Evolutionary conservation across 2,797 vertebrate genomes (phyloP).

Genomic region (Stomatorhinus walkeri): DNA sequence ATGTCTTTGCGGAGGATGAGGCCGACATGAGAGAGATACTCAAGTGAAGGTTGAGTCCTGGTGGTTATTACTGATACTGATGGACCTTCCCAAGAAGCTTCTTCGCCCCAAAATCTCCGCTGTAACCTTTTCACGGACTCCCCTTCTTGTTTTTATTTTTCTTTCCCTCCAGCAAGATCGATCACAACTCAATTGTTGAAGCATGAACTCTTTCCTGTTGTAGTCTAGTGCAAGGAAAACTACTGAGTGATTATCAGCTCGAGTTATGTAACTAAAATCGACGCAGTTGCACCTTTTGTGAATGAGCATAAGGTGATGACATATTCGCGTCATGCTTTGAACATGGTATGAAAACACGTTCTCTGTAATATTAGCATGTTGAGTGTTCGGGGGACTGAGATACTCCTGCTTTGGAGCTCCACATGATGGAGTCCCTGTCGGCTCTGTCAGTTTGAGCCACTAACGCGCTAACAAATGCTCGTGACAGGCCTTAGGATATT

Average conservation of each 20-base stretch:
- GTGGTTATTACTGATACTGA: background rate
- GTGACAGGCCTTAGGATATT: conserved; percentile 36
- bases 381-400: background rate
- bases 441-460: background rate
- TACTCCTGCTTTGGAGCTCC: background rate
- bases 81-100: background rate
- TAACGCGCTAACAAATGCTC: conserved; percentile 37
- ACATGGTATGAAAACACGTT: background rate
- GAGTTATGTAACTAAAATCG: background rate
- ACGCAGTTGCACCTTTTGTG: background rate
- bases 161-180: background rate
- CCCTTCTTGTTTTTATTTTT: background rate
- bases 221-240: background rate
- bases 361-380: background rate
- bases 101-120: background rate
- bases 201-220: background rate
- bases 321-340: background rate
- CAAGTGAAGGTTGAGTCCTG: background rate
- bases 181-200: background rate
- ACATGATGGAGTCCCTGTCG: background rate
- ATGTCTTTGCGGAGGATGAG: background rate
- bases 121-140: background rate
- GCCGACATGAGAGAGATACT: background rate
- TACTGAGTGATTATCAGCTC: background rate
- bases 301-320: background rate